Conservation (phyloP, 2,797 vertebrate species). For the Dromococcyx pavoninus region DNA sequence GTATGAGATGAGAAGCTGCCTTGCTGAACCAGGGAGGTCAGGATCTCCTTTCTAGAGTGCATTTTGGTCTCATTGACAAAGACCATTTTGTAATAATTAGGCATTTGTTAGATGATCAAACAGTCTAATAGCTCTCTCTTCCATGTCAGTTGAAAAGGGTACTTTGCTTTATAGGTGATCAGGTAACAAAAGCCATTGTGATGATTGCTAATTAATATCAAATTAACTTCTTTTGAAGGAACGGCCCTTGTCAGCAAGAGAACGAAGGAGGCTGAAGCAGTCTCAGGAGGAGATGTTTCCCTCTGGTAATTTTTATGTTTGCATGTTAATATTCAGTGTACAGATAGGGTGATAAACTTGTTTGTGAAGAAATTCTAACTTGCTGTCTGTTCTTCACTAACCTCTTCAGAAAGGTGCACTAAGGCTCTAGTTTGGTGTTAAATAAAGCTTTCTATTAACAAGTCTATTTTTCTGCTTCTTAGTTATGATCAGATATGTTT, state of each 20-base stretch:
- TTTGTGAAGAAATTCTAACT: not conserved
- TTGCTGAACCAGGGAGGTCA: not conserved
- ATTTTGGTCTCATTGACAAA: not conserved
- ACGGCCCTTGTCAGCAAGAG: slow-evolving; percentile 90
- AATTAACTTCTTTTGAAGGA: slow-evolving; percentile 77
- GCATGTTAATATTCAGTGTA: not conserved
- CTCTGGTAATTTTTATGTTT: slow-evolving; percentile 76
- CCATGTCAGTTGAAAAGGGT: not conserved
- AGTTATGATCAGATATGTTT: not conserved
- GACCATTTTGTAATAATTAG: not conserved
- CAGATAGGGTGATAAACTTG: not conserved
- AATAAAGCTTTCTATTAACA: not conserved
- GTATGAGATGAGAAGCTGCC: not conserved
- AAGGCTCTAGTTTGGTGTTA: not conserved
- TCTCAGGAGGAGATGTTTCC: slow-evolving; percentile 80
- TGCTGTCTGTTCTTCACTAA: not conserved
- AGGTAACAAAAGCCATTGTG: not conserved
- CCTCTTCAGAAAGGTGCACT: not conserved
- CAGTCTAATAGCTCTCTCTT: not conserved
- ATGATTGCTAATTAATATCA: not conserved
- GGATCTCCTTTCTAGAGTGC: not conserved
- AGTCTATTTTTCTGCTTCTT: not conserved
- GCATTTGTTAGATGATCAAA: not conserved
- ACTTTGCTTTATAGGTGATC: not conserved
- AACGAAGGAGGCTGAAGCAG: slow-evolving; percentile 91